Evolutionary conservation across 1,140 invertebrate genomes (phyloP).

Genomic region (Chrysoperla carnea): DNA sequence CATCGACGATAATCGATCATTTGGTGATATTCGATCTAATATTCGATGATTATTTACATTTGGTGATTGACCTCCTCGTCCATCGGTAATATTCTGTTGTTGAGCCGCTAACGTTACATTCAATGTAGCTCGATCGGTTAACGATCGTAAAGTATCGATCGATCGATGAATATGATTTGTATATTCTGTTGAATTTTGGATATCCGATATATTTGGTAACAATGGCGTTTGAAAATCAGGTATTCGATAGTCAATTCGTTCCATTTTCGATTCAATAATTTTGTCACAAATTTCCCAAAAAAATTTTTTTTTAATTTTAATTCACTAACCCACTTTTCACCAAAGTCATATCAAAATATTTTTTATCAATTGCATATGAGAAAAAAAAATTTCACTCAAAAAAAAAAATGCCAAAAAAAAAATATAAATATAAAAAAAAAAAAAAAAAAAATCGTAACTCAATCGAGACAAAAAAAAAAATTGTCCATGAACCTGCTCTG

Average conservation of each 20-base stretch:
- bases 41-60: no score
- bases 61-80: no score
- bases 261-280: not conserved
- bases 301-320: not conserved
- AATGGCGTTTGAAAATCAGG: not conserved
- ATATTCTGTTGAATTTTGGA: constrained; percentile 23
- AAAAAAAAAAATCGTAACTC: not conserved
- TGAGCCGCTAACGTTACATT: constrained; percentile 16
- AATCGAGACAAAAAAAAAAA: not conserved
- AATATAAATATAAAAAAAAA: not conserved
- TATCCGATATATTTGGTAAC: not conserved
- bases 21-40: no score
- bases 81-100: not conserved
- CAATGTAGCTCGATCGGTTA: constrained; percentile 16
- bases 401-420: no score
- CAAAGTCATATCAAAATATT: not conserved
- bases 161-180: constrained; percentile 45
- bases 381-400: not conserved
- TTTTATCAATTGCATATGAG: not conserved
- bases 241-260: not conserved
- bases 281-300: not conserved
- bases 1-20: no score
- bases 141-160: constrained; percentile 41
- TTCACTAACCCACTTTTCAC: no score
- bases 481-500: not conserved